Evolutionary conservation across 2,113 vertebrate genomes (phyloP).

Genomic region (Fregetta grallaria): DNA sequence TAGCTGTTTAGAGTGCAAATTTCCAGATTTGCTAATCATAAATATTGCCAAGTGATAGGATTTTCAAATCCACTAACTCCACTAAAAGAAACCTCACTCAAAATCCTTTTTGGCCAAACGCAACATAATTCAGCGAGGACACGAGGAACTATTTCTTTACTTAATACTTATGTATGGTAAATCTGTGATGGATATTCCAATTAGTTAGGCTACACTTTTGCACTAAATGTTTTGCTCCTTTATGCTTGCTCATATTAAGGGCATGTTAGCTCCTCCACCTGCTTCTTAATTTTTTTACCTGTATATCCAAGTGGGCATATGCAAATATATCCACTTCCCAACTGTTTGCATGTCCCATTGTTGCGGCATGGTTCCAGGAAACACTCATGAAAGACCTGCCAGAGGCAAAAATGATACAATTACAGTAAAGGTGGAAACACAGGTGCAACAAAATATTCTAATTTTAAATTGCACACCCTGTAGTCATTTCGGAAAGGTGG

Average conservation of each 20-base stretch:
- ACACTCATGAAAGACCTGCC: constrained; percentile 95
- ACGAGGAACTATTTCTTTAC: neutral
- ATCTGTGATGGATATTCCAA: neutral
- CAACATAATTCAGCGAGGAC: neutral
- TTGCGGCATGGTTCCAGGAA: constrained; percentile 94
- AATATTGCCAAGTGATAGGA: neutral
- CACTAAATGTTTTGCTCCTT: neutral
- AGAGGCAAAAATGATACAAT: neutral
- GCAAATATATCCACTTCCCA: constrained; percentile 91
- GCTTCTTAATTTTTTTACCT: constrained; percentile 59
- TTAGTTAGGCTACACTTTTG: neutral
- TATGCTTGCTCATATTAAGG: neutral
- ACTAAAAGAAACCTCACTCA: neutral
- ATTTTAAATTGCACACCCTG: neutral
- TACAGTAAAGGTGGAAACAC: neutral
- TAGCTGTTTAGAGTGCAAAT: neutral
- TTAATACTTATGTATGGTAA: neutral
- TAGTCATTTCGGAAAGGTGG: neutral
- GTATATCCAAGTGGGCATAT: constrained; percentile 79
- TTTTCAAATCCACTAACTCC: neutral
- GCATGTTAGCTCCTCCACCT: neutral
- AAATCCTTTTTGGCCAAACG: neutral
- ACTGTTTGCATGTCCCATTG: constrained; percentile 91
- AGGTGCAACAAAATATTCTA: neutral
- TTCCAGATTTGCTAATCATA: neutral